Percentiles rank a stretch among this genome's conserved stretches.
Evolutionary conservation across 2,797 vertebrate species (phyloP).

Genomic region (Oceanodroma leucorhoa): DNA sequence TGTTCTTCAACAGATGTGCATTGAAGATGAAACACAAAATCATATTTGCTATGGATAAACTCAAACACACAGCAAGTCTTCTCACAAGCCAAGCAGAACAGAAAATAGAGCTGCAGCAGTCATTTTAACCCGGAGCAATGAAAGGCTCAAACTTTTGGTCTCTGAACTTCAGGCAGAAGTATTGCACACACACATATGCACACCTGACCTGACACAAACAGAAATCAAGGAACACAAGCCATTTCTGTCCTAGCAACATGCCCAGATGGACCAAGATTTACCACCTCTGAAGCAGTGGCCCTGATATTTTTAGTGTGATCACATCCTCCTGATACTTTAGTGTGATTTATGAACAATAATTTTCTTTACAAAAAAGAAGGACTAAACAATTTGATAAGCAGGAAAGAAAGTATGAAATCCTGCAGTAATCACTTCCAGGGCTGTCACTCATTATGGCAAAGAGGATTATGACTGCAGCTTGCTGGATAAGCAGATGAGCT

Average conservation of each 20-base stretch:
- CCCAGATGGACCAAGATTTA: background rate
- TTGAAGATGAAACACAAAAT: slow-evolving; percentile 46
- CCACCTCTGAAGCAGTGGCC: background rate
- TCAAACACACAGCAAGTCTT: background rate
- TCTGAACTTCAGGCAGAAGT: background rate
- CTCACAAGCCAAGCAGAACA: background rate
- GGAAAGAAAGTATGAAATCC: slow-evolving; percentile 41
- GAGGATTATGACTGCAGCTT: slow-evolving; percentile 40
- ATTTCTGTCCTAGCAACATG: background rate
- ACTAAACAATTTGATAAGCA: background rate
- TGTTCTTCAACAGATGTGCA: slow-evolving; percentile 53
- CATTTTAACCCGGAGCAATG: background rate
- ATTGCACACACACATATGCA: fast-evolving
- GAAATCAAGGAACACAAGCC: background rate
- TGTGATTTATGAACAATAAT: background rate
- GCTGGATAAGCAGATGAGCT: slow-evolving; percentile 51
- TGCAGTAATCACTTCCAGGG: slow-evolving; percentile 48
- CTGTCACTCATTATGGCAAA: slow-evolving; percentile 27
- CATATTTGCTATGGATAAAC: slow-evolving; percentile 23
- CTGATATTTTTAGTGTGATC: background rate
- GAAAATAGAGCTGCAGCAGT: background rate
- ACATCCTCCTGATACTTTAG: background rate
- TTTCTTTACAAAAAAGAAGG: background rate
- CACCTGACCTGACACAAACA: background rate
- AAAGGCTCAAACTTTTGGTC: background rate